A percentile compares a stretch with the other conserved stretches of the same genome.
These are phyloP conservation scores for Heliothis virescens DNA, from an alignment of 1,140 invertebrate genomes.

Conservation along the genomic window DNA sequence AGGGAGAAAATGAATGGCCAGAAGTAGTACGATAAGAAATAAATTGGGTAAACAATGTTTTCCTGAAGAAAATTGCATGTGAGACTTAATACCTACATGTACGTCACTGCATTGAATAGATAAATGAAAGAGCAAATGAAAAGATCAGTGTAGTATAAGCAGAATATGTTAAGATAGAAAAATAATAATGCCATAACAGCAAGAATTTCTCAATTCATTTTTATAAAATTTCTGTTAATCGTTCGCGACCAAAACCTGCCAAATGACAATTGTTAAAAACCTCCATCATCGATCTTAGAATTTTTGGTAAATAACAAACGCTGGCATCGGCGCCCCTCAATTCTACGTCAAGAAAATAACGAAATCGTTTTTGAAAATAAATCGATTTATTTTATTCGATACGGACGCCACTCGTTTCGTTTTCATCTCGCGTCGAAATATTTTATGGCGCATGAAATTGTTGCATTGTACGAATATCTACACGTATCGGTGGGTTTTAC, in stretches of 20 bases:
- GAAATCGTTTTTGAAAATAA: conserved; percentile 75
- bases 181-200: not conserved
- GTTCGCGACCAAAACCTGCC: conserved; percentile 3
- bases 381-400: conserved; percentile 82
- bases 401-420: conserved; percentile 72
- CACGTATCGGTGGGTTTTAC: conserved; percentile 74
- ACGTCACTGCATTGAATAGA: too few relatives aligned
- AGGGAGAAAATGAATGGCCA: too few relatives aligned
- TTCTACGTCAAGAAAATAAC: conserved; percentile 68
- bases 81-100: too few relatives aligned
- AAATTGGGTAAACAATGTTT: too few relatives aligned
- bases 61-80: too few relatives aligned
- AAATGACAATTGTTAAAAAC: conserved; percentile 42
- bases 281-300: conserved; percentile 45
- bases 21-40: too few relatives aligned
- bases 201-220: not conserved
- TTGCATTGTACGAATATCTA: conserved; percentile 71
- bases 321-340: conserved; percentile 66
- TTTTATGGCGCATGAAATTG: conserved; percentile 84
- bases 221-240: not conserved
- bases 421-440: conserved; percentile 71
- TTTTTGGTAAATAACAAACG: conserved; percentile 54
- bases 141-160: too few relatives aligned
- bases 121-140: too few relatives aligned
- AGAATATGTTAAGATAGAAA: too few relatives aligned